A percentile compares a stretch with the other conserved stretches of the same genome.
Evolutionary conservation across 2,113 vertebrate species (phyloP).

Genomic region (Galemys pyrenaicus): DNA sequence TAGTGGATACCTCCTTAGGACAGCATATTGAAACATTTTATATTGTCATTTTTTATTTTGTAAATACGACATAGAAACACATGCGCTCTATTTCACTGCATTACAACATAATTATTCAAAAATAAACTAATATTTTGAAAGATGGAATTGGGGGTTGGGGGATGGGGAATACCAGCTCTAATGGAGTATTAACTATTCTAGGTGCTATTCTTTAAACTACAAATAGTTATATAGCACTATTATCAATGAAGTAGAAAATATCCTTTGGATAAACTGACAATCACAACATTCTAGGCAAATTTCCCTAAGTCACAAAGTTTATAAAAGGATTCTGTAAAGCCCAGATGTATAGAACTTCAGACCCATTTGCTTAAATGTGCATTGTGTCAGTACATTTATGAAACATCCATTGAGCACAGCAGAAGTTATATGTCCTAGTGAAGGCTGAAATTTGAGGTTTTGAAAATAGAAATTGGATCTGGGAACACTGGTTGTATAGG

Average conservation of each 20-base stretch:
- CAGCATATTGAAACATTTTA: neutral
- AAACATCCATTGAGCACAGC: neutral
- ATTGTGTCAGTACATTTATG: neutral
- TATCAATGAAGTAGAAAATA: neutral
- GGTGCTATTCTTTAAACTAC: neutral
- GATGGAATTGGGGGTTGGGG: too few species aligned
- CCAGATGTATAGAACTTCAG: neutral
- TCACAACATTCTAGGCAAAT: neutral
- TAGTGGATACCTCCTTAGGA: neutral
- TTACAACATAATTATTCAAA: neutral
- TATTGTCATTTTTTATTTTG: neutral
- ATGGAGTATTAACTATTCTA: neutral
- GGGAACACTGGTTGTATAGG: neutral
- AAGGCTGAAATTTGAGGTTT: neutral
- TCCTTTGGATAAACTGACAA: neutral
- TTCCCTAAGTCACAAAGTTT: neutral
- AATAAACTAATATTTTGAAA: neutral
- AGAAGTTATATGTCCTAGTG: neutral
- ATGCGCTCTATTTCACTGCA: neutral
- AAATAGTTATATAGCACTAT: neutral
- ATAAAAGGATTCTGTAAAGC: neutral
- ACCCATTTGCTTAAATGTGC: neutral
- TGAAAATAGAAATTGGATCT: neutral
- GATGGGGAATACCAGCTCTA: neutral
- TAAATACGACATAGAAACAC: neutral